These are phyloP conservation scores for Nasonia oneida DNA, from an alignment of 2,888 invertebrate genomes.

Conservation along the genomic window DNA sequence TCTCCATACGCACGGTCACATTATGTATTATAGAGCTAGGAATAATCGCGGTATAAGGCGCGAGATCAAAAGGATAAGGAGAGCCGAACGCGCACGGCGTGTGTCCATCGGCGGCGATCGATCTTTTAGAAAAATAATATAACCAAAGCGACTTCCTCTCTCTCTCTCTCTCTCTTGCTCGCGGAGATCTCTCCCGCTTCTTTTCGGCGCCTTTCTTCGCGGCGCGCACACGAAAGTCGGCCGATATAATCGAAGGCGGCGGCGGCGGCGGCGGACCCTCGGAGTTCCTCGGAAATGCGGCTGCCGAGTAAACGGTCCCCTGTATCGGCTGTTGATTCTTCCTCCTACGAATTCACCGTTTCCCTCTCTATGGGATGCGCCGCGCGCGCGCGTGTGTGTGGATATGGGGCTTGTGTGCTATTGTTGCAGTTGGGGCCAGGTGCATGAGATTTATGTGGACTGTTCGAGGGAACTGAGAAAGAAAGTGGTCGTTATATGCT, in stretches of 20 bases:
- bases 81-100: not conserved
- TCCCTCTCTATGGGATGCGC: not conserved
- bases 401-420: not conserved
- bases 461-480: not conserved
- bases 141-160: slow-evolving; percentile 33
- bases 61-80: slow-evolving; percentile 39
- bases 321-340: not conserved
- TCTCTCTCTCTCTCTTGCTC: not conserved
- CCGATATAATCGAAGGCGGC: slow-evolving; percentile 35
- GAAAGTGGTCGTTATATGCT: not conserved
- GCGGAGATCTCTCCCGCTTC: slow-evolving; percentile 3
- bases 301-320: slow-evolving; percentile 33
- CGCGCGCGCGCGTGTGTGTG: not conserved
- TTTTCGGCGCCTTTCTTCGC: slow-evolving; percentile 41
- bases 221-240: not conserved
- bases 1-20: not conserved
- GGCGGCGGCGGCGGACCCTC: not conserved
- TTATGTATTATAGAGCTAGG: not conserved
- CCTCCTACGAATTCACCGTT: slow-evolving; percentile 15
- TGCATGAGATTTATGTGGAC: slow-evolving; percentile 30
- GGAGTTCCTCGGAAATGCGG: slow-evolving; percentile 45
- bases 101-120: slow-evolving; percentile 29
- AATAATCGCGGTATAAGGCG: not conserved
- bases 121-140: slow-evolving; percentile 13
- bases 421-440: slow-evolving; percentile 30